A percentile compares a stretch with the other conserved stretches of the same genome.
phyloP scores from a whole-genome alignment of 2,113 vertebrate genomes.

The Pantherophis guttatus region DNA sequence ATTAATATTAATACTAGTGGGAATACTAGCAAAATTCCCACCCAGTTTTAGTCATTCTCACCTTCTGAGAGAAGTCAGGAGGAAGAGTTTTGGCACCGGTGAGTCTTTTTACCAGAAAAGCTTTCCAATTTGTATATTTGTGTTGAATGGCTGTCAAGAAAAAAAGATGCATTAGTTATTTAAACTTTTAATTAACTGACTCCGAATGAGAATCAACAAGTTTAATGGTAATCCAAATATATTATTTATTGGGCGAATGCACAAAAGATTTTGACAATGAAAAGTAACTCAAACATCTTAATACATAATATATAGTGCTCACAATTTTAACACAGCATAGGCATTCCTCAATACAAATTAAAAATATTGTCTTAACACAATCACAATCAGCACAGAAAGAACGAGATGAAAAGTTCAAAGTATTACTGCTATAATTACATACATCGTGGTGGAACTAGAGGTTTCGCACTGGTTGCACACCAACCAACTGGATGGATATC shows the following conservation, averaged over 20 bases:
- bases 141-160: constrained; percentile 89
- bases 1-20: too few relatives aligned
- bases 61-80: constrained; percentile 91
- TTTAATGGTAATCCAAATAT: neutral
- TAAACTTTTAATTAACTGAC: neutral
- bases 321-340: neutral
- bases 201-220: neutral
- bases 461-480: constrained; percentile 95
- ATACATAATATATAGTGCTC: neutral
- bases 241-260: neutral
- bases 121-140: constrained; percentile 98
- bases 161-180: constrained; percentile 35
- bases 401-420: neutral
- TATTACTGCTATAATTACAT: constrained; percentile 44
- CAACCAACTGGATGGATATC: constrained; percentile 97
- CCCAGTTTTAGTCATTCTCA: constrained; percentile 61
- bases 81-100: constrained; percentile 99
- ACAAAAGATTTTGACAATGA: neutral
- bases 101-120: constrained; percentile 96
- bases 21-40: neutral
- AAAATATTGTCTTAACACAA: neutral
- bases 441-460: constrained; percentile 93
- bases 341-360: neutral
- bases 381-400: neutral
- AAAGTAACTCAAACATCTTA: neutral